Base-by-base conservation (phyloP, 2,888 invertebrate genomes). In the Hartigia nigra region DNA sequence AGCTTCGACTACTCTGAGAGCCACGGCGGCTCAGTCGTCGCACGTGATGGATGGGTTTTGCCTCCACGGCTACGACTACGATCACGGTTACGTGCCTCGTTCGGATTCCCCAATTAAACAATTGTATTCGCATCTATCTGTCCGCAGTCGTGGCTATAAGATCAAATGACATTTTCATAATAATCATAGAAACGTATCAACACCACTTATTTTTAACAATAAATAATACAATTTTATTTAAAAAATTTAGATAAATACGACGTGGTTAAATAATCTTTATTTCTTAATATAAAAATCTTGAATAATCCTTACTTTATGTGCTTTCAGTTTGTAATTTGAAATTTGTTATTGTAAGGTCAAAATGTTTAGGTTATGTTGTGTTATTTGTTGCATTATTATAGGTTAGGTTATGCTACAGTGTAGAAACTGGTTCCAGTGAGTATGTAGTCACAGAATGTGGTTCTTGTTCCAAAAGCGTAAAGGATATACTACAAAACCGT, bases 21-120 rank as follows among this genome's bases (percentile, higher is more conserved):
- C 77, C 78, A 77, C 78, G 77, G 79, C 80, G 75, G 78, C 77
- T 77, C 55, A 9, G 55, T 55, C 55, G 78, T 74, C 76, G 76
- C 76, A 82, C 84, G 87, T 89, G 89, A 89, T 89, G 89, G 88
- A 87, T 88, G 86, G 84, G 85, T 81, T 79, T 81, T 84, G 55
- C 55, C 23, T 23, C 55, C 55, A 55, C 83, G 81, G 81, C 81
- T 82, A 84, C 77, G 72, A 32, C 31, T 72, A 83, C 84, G 82
- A 82, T 84, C 85, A 82, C 82, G 84, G 82, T 85, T 87, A 88
- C 86, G 86, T 83, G 85, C 85, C 85, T 87, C 84, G 85, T 84
- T 83, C 85, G 86, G 87, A 86, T 89, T 89, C 88, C 87, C 88
- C 90, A 91, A 91, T 91, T 91, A 91, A 91, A 91, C 90, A 90